phyloP scores from a whole-genome alignment of 2,888 invertebrate species.

The Protophormia terraenovae region DNA sequence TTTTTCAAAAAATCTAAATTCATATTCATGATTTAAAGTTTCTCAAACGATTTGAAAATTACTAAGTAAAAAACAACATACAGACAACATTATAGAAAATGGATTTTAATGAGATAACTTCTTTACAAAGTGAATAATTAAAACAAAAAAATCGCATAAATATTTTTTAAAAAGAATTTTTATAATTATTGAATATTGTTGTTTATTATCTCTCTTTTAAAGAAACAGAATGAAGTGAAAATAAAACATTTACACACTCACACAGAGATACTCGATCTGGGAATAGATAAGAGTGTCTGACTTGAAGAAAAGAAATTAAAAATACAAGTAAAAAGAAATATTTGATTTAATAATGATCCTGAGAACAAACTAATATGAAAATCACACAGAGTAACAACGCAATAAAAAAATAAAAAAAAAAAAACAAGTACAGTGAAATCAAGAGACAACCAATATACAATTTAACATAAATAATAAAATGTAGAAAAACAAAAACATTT shows the following conservation, averaged over 20 bases:
- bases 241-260: conserved; percentile 16
- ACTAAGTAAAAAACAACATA: not conserved
- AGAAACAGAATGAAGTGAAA: conserved; percentile 3
- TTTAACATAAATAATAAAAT: conserved; percentile 62
- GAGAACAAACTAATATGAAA: conserved; percentile 65
- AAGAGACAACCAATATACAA: conserved; percentile 25
- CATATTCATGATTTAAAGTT: not conserved
- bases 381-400: conserved; percentile 45
- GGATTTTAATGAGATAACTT: conserved; percentile 1
- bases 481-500: conserved; percentile 60
- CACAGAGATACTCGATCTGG: conserved; percentile 46
- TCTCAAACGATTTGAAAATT: not conserved
- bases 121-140: conserved; percentile 3
- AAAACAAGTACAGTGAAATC: not conserved
- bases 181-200: conserved; percentile 58
- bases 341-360: conserved; percentile 68
- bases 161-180: conserved; percentile 26
- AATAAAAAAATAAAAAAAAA: not conserved
- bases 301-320: conserved; percentile 38
- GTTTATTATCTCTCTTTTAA: not conserved
- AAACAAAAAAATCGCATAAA: not conserved
- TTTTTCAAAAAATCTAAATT: not conserved
- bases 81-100: not conserved
- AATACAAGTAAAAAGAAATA: conserved; percentile 41
- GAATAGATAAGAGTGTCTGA: conserved; percentile 41